phyloP scores from a whole-genome alignment of 2,113 vertebrate genomes.

The Fulica atra region DNA sequence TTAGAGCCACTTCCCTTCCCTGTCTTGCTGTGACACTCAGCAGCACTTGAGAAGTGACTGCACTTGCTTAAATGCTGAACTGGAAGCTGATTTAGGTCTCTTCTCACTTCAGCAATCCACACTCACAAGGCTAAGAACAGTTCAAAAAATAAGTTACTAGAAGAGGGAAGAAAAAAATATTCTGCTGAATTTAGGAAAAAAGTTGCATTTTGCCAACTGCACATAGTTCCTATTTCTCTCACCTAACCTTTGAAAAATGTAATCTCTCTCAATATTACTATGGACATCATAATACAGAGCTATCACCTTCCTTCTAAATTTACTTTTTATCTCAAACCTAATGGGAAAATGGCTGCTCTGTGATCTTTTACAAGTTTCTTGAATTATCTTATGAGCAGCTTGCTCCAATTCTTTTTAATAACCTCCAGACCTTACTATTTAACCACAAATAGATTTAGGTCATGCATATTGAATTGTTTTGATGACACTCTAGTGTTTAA shows the following conservation, averaged over 20 bases:
- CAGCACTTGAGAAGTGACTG: constrained; percentile 58
- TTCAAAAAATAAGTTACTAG: background rate
- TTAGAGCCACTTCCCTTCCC: constrained; percentile 67
- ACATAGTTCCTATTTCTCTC: background rate
- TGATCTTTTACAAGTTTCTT: constrained; percentile 10
- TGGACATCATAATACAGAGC: background rate
- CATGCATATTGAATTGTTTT: constrained; percentile 61
- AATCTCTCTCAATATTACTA: background rate
- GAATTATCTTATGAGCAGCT: constrained; percentile 44
- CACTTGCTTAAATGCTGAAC: constrained; percentile 55
- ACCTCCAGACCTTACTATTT: constrained; percentile 56
- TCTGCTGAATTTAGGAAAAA: background rate
- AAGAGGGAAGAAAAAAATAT: background rate
- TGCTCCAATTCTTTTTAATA: constrained; percentile 55
- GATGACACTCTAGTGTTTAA: constrained; percentile 44
- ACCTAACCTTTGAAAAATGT: background rate
- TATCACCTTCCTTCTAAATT: background rate
- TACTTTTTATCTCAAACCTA: background rate
- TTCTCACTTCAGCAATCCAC: background rate
- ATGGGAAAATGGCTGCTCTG: constrained; percentile 9
- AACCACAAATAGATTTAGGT: constrained; percentile 63
- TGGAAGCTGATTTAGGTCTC: constrained; percentile 57
- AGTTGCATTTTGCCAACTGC: background rate
- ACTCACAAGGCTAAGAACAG: background rate
- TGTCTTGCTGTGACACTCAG: constrained; percentile 71